Base-by-base conservation (phyloP, 2,797 vertebrate species). In the Channallabes apus region DNA sequence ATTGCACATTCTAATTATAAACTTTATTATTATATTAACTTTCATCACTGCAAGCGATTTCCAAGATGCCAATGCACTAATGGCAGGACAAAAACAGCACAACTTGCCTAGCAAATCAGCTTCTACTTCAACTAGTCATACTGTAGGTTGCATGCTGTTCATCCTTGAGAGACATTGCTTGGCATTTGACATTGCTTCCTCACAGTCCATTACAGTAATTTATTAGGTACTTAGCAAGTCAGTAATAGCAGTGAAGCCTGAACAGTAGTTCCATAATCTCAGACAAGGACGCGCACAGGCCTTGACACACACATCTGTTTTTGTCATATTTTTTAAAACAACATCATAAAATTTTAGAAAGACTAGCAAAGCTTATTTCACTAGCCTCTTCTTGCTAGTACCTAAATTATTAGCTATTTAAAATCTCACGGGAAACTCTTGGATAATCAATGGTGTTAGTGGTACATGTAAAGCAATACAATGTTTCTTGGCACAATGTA, bases 151-250 rank as follows among this genome's bases (percentile, higher is more conserved):
- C 79, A 56, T 54, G 7, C 38, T 84, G 59, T 83, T 64, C 69
- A 83, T 73, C 71, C 27, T 84, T 84, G 18, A 64, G 71, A 65
- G 72, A 67, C 51, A 56, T 11, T 54, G 51, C 51, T 54, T 54
- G 11, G 20, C 54, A 84, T 65, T 64, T 65, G 59, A 32, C 27
- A 56, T 77, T 38, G 59, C 82, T 77, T 76, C 27, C 71, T 77
- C 22, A 35, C n/a, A 35, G 59, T 64, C 56, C 24, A 54, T 83
- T 65, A 65, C 46, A 24, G 38, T 73, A 84, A 84, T 65, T 41
- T 64, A 76, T 76, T 61, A 83, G 80, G 64, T 69, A 82, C 80
- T 82, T 69, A 68, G 17, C 22, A 11, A 54, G 59, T 76, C 82
- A 17, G 69, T 83, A 75, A 65, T 65, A 76, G 41, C 58, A 18